Percentiles rank a stretch among this genome's conserved stretches.
Evolutionary conservation across 2,888 invertebrate genomes (phyloP).

Genomic region (Sicus ferrugineus): DNA sequence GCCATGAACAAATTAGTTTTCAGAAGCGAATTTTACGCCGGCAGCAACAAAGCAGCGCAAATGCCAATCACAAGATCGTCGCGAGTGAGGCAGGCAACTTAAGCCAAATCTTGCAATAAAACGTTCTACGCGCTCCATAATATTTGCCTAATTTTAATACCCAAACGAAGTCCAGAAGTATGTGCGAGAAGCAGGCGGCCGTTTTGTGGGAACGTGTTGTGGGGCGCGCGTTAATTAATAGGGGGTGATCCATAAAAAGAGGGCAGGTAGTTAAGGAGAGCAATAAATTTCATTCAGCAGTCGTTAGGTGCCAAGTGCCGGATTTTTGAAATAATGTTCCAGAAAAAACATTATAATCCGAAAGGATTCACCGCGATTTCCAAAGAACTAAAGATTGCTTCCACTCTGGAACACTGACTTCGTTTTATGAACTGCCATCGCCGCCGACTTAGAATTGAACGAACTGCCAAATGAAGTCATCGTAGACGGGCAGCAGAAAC

Average conservation of each 20-base stretch:
- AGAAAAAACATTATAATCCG: not conserved
- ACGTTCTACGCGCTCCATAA: not conserved
- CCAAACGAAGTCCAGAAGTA: not conserved
- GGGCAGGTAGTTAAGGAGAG: not conserved
- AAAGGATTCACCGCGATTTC: too few relatives aligned
- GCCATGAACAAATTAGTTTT: not conserved
- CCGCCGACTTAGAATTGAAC: too few relatives aligned
- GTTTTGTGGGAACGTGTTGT: not conserved
- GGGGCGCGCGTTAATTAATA: not conserved
- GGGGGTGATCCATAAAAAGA: not conserved
- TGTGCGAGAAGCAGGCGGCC: not conserved
- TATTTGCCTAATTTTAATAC: not conserved
- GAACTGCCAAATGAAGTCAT: constrained; percentile 1
- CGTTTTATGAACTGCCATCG: too few relatives aligned
- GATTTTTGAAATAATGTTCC: not conserved
- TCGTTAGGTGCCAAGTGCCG: not conserved
- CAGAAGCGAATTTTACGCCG: not conserved
- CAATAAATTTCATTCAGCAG: not conserved
- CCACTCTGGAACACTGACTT: too few relatives aligned
- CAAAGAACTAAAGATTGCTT: too few relatives aligned
- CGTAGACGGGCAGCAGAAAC: not conserved
- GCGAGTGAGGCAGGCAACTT: not conserved
- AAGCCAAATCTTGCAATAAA: not conserved
- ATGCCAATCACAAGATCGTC: not conserved
- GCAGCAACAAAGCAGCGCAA: not conserved